Base-by-base conservation (phyloP, 1,140 invertebrate species). In the Holcopasites calliopsidis region DNA sequence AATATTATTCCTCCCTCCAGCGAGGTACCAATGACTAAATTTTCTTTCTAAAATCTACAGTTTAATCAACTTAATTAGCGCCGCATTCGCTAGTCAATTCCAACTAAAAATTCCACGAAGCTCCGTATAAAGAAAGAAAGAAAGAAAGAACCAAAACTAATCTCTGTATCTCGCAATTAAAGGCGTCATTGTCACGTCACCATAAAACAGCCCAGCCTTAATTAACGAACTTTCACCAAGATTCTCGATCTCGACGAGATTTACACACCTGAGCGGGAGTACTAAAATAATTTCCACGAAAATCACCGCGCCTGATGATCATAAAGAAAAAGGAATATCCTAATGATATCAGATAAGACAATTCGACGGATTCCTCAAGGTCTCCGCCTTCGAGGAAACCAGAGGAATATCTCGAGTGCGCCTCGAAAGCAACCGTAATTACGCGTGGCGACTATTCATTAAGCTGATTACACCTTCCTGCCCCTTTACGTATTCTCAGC, bases 401-500 rank as follows among this genome's bases (percentile, higher is more conserved):
- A 18, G 10, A 10, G 7, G 33, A 38, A 8, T 13, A 23, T 35
- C 60, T 47, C 40, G 40, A 49, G 33, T 49, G 23, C 38, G 42
- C 57, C 74, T 35, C 38, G 66, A 62, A 65, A 38, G 40, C 57
- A 65, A 64, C 80, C 80, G 69, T 82, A 82, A 83, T 83, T 82
- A 78, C 76, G 65, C 62, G 40, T 61, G 62, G 71, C 75, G 80
- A 83, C 79, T 82, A 83, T 83, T 83, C 81, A 83, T 83, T 83
- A 83, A 82, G 82, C 76, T 83, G 81, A 83, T 83, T 83, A 75
- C 81, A 83, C 81, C 80, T 79, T 82, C 57, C 69, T 57, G 68
- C 52, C 54, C 31, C 23, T 31, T 21, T 40, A 3, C 11, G 23
- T 54, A 35, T 76, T 31, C 16, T 1, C 16, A 21, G 35, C 42